Conservation (phyloP, 1,140 invertebrate genomes). For the Brachystomella parvula region DNA sequence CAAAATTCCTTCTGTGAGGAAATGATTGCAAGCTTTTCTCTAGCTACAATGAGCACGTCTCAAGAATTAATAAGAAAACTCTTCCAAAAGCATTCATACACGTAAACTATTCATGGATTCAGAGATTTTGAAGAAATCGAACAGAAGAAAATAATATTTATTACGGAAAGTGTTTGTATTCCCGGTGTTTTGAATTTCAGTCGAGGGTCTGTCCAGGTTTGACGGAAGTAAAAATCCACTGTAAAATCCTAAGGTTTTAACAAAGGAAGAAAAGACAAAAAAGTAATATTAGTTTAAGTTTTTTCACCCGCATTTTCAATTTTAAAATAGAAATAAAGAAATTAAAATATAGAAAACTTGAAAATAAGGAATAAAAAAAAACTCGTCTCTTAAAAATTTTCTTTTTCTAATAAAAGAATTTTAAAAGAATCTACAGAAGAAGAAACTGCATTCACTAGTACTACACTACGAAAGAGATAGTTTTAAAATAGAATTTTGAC, state of each 20-base stretch:
- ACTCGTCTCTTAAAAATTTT: constrained; percentile 10
- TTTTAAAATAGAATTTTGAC: neutral
- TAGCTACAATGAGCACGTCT: neutral
- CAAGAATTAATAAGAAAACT: neutral
- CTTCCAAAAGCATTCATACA: constrained; percentile 14
- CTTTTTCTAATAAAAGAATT: constrained; percentile 6
- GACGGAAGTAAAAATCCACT: constrained; percentile 96
- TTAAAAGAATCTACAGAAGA: too few species aligned
- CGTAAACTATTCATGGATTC: too few species aligned
- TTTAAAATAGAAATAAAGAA: neutral
- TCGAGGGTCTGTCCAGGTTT: constrained; percentile 94
- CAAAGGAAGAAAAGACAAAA: neutral
- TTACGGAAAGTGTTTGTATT: constrained; percentile 73
- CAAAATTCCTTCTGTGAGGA: neutral
- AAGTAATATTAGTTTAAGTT: constrained; percentile 4
- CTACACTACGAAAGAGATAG: constrained; percentile 1
- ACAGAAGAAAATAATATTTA: too few species aligned
- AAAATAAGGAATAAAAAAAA: constrained; percentile 4
- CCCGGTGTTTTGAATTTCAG: constrained; percentile 80
- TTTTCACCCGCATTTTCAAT: too few species aligned
- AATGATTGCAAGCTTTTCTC: neutral
- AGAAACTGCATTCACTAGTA: neutral
- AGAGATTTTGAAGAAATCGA: too few species aligned
- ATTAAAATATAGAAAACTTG: neutral
- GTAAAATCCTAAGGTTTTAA: constrained; percentile 78